Conservation (phyloP, 2,888 invertebrate species). For the Sinhomidia bicolor region DNA sequence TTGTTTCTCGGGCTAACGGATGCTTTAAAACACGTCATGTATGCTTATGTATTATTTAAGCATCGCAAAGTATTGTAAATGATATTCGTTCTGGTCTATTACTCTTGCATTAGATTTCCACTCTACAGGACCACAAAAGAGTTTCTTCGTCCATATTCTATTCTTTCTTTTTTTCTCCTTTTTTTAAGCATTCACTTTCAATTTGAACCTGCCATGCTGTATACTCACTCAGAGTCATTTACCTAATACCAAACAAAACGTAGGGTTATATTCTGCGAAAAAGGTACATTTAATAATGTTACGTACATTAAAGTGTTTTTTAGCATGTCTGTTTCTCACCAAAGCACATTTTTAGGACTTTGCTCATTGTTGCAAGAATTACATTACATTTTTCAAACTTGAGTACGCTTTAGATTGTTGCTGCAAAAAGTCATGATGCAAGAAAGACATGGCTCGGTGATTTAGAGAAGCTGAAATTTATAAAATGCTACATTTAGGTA, state of each 20-base stretch:
- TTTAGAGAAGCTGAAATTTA: background rate
- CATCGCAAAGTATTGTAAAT: conserved; percentile 58
- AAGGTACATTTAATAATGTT: background rate
- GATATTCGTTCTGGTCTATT: conserved; percentile 79
- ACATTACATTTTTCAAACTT: background rate
- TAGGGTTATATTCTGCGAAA: background rate
- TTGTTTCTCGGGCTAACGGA: conserved; percentile 5
- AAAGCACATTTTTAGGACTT: background rate
- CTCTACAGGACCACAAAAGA: conserved; percentile 53
- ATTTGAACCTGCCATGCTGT: background rate
- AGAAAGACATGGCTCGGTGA: background rate
- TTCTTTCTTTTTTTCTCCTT: background rate
- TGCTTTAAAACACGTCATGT: background rate
- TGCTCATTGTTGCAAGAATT: conserved; percentile 23
- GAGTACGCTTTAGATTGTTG: background rate
- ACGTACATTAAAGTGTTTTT: background rate
- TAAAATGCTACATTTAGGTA: background rate
- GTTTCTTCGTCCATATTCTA: background rate
- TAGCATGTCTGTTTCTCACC: background rate
- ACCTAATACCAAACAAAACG: no score
- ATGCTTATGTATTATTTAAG: background rate
- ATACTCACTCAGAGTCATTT: background rate
- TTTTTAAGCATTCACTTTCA: background rate
- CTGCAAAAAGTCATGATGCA: background rate
- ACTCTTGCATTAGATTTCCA: conserved; percentile 77